Evolutionary conservation across 2,888 invertebrate genomes (phyloP).

Genomic region (Zaprionus bogoriensis): DNA sequence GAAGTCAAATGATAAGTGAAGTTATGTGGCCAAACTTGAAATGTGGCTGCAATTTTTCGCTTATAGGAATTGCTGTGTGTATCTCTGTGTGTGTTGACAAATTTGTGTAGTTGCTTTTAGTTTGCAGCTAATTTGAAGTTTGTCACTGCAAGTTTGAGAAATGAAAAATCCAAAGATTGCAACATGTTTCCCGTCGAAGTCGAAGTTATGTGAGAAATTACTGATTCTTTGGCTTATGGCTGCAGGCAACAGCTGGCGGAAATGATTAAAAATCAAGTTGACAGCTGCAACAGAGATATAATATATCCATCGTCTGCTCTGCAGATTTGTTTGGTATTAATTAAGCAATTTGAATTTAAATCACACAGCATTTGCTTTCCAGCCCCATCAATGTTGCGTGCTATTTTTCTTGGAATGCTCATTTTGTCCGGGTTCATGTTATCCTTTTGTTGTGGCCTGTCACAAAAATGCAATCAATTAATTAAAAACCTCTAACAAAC

Average conservation of each 20-base stretch:
- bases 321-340: constrained; percentile 4
- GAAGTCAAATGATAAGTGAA: constrained; percentile 42
- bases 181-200: constrained; percentile 13
- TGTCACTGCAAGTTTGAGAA: constrained; percentile 34
- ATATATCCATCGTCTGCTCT: not conserved
- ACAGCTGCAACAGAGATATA: not conserved
- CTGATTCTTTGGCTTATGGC: constrained; percentile 7
- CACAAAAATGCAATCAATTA: constrained; percentile 57
- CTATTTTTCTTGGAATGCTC: not conserved
- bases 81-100: constrained; percentile 27
- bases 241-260: not conserved
- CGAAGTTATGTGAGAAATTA: constrained; percentile 14
- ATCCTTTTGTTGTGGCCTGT: constrained; percentile 32
- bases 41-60: constrained; percentile 53
- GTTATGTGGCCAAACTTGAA: constrained; percentile 53
- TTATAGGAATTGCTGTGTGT: constrained; percentile 49
- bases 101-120: constrained; percentile 36
- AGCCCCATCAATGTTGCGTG: not conserved
- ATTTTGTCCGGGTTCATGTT: not conserved
- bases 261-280: constrained; percentile 14
- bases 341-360: constrained; percentile 26
- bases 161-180: constrained; percentile 47
- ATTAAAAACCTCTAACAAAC: constrained; percentile 49
- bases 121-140: constrained; percentile 65
- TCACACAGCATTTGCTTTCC: constrained; percentile 2